These are phyloP conservation scores for Lasioglossum lativentre DNA, from an alignment of 2,888 invertebrate species.

Conservation along the genomic window DNA sequence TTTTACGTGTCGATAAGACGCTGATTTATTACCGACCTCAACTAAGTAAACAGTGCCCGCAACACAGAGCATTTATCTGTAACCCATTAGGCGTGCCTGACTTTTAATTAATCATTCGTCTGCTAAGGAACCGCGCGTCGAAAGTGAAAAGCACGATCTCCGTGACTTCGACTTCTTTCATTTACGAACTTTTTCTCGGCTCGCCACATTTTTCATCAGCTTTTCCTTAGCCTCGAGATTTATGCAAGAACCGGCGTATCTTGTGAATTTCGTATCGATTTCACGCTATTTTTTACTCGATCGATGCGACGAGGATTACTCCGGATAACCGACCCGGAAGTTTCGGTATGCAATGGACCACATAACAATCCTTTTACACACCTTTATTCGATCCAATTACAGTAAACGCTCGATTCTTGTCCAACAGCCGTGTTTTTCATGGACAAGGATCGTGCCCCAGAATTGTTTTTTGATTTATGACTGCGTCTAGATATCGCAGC, in stretches of 20 bases:
- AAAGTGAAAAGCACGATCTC: slow-evolving; percentile 48
- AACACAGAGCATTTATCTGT: slow-evolving; percentile 77
- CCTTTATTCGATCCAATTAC: too few species aligned
- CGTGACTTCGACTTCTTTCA: background rate
- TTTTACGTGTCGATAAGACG: slow-evolving; percentile 66
- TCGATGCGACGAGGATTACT: background rate
- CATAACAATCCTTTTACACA: background rate
- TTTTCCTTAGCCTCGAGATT: background rate
- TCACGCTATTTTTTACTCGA: background rate
- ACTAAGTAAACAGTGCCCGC: slow-evolving; percentile 73
- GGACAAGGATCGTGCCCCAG: too few species aligned
- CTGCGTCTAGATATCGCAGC: too few species aligned
- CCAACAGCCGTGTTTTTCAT: too few species aligned
- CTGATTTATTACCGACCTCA: slow-evolving; percentile 70
- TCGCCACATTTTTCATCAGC: background rate
- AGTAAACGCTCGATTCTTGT: too few species aligned
- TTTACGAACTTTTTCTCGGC: background rate
- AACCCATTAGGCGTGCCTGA: slow-evolving; percentile 75
- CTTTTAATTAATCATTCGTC: slow-evolving; percentile 79
- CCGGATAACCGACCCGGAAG: background rate
- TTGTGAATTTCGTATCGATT: background rate
- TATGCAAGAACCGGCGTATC: background rate
- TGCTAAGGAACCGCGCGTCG: slow-evolving; percentile 26
- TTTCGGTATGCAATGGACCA: background rate
- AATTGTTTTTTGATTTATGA: too few species aligned